These are phyloP conservation scores for Galago senegalensis DNA, from an alignment of 2,797 vertebrate genomes.

Conservation along the genomic window DNA sequence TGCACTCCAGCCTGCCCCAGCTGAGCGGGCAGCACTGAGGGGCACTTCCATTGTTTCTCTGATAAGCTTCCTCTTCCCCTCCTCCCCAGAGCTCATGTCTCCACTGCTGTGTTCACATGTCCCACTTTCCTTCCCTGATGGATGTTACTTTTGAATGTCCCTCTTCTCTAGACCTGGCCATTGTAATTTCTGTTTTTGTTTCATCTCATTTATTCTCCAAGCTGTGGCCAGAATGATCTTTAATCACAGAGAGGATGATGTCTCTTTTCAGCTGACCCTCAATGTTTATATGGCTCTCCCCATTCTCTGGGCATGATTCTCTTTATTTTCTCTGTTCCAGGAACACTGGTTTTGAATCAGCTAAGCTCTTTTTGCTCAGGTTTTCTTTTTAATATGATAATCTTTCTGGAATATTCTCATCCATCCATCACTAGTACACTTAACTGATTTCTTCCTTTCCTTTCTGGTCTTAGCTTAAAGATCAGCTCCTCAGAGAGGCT, in stretches of 20 bases:
- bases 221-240: not conserved
- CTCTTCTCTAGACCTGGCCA: not conserved
- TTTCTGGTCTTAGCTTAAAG: not conserved
- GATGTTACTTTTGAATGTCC: not conserved
- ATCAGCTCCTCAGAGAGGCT: not conserved
- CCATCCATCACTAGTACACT: not conserved
- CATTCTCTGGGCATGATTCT: fast-evolving
- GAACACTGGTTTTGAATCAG: not conserved
- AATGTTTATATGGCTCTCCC: not conserved
- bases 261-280: not conserved
- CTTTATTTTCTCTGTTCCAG: not conserved
- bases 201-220: not conserved
- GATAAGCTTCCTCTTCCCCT: not conserved
- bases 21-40: not conserved
- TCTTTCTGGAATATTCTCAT: not conserved
- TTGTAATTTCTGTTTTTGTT: not conserved
- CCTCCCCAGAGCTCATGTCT: not conserved
- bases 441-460: not conserved
- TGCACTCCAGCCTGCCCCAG: too few relatives aligned
- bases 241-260: not conserved
- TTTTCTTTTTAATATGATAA: not conserved
- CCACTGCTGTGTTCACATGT: not conserved
- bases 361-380: not conserved
- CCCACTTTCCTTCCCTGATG: not conserved
- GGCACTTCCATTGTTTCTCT: not conserved